Percentiles rank a stretch among this genome's conserved stretches.
These are phyloP conservation scores for Patella vulgata DNA, from an alignment of 1,140 invertebrate genomes.

Conservation along the genomic window DNA sequence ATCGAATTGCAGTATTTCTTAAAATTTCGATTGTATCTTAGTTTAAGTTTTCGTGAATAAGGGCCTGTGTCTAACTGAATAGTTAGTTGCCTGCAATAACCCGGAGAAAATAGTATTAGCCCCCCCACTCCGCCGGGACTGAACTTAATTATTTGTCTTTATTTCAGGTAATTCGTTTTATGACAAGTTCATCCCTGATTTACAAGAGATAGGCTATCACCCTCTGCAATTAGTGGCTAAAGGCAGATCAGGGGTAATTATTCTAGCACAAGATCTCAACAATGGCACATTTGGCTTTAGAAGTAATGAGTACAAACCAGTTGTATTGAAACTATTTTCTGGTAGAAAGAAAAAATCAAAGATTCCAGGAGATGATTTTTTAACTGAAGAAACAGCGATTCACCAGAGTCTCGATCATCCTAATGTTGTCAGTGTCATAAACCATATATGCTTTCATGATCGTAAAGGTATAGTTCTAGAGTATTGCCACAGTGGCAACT, in stretches of 20 bases:
- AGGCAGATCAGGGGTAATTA: constrained; percentile 33
- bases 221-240: constrained; percentile 41
- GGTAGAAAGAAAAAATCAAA: constrained; percentile 31
- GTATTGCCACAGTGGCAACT: constrained; percentile 53
- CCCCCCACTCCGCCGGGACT: too few species aligned
- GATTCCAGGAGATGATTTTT: constrained; percentile 18
- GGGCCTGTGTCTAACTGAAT: too few species aligned
- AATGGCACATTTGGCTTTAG: not conserved
- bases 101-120: too few species aligned
- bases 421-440: constrained; percentile 47
- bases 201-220: constrained; percentile 43
- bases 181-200: constrained; percentile 42
- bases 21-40: too few species aligned
- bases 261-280: constrained; percentile 41
- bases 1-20: too few species aligned
- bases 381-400: constrained; percentile 46
- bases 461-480: constrained; percentile 47
- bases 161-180: constrained; percentile 39
- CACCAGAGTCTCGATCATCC: constrained; percentile 44
- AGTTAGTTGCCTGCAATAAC: too few species aligned
- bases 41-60: too few species aligned
- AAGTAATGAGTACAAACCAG: not conserved
- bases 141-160: constrained; percentile 1
- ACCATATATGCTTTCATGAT: constrained; percentile 41
- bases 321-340: constrained; percentile 42